Evolutionary conservation across 1,140 invertebrate genomes (phyloP).

Genomic region (Hycleus phaleratus): DNA sequence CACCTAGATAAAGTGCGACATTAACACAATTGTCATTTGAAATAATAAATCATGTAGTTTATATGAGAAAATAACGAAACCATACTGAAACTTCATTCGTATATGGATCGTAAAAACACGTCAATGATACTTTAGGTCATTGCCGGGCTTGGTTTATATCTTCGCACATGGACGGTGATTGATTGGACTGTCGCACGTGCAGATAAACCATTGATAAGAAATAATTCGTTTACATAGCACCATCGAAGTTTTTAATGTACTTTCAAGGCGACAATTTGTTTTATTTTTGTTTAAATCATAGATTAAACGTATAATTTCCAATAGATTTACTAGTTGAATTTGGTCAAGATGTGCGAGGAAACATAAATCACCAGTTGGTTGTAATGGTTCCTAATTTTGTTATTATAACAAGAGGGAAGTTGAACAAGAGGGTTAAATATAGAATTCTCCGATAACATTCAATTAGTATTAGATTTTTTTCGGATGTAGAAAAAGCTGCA

Average conservation of each 20-base stretch:
- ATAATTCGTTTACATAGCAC: conserved; percentile 3
- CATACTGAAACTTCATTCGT: conserved; percentile 19
- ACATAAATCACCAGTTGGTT: too few relatives aligned
- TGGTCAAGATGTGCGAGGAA: too few relatives aligned
- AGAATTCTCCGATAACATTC: conserved; percentile 10
- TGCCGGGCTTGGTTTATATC: conserved; percentile 13
- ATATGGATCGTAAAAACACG: conserved; percentile 15
- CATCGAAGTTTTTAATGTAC: too few relatives aligned
- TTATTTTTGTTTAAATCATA: too few relatives aligned
- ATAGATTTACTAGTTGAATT: too few relatives aligned
- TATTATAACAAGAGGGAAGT: too few relatives aligned
- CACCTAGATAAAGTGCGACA: conserved; percentile 19
- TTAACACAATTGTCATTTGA: conserved; percentile 19
- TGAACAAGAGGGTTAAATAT: conserved; percentile 2
- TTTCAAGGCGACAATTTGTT: too few relatives aligned
- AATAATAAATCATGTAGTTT: conserved; percentile 19
- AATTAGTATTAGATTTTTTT: conserved; percentile 6
- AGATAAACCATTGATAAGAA: conserved; percentile 14
- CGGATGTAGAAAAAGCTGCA: conserved; percentile 6
- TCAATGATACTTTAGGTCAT: conserved; percentile 13
- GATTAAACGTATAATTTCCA: too few relatives aligned
- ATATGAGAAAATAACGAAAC: conserved; percentile 19
- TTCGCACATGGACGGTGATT: conserved; percentile 19
- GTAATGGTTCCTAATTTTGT: too few relatives aligned
- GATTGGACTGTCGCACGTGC: conserved; percentile 15